Base-by-base conservation (phyloP, 2,888 invertebrate genomes). In the Drosophila antonietae region DNA sequence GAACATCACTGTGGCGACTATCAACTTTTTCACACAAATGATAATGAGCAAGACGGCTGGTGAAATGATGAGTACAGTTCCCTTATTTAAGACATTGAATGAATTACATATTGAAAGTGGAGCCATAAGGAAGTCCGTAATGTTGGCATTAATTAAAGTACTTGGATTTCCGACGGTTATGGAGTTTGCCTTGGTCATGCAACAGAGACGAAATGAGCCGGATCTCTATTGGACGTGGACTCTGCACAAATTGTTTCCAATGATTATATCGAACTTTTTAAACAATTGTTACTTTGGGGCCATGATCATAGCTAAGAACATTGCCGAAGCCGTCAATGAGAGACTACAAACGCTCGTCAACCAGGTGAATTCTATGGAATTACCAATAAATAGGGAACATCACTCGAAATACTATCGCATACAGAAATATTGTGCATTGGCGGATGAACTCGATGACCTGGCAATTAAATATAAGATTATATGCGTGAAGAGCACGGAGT, bases 361-460 rank as follows among this genome's bases (percentile, higher is more conserved):
- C 18, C 86, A 90, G 55, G 83, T 90, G 0, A 90, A 91, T 47
- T 63, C 67, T 4, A 73, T 92, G 75, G 84, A 90, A 51, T 47
- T 73, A 3, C 61, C 77, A 12, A 59, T 80, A 39, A 86, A 90
- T 51, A 78, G 81, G 61, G 67, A 73, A 52, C 61, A 85, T 4
- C 81, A 87, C 18, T 88, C 90, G 1, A 64, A 60, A 7, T 92
- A 85, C 51, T 90, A 90, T 63, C 88, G 91, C 18, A 91, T 90
- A 88, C 88, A 91, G 67, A 76, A 68, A 4, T 92, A 87, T 67
- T 93, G 92, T 35, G 74, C 81, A 12, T 71, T 92, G 23, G 89
- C 91, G 3, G 93, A 92, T 60, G 84, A 89, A 46, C 63, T 93
- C 31, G 91, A 93, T 62, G 56, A 53, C 7, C 69, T 91, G 10